Conservation (phyloP, 2,888 invertebrate genomes). For the Cosmia trapezina region DNA sequence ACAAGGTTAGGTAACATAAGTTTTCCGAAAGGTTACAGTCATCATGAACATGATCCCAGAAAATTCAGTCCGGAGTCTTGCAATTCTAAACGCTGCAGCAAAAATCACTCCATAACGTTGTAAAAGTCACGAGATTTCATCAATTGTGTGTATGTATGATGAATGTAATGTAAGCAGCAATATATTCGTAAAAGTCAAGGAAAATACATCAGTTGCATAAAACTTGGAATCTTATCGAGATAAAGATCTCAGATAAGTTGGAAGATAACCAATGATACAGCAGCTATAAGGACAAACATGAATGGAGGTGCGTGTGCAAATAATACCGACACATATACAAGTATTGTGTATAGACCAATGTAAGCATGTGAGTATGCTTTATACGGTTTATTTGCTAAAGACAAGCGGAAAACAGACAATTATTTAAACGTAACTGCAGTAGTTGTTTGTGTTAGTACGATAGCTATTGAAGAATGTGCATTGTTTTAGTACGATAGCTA, state of each 20-base stretch:
- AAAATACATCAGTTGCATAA: conserved; percentile 12
- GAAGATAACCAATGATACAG: conserved; percentile 33
- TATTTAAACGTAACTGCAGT: conserved; percentile 31
- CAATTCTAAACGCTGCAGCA: background rate
- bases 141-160: background rate
- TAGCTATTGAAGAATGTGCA: conserved; percentile 10
- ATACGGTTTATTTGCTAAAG: conserved; percentile 39
- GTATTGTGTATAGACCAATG: background rate
- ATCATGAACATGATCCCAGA: background rate
- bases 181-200: background rate
- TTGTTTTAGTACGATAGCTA: too few relatives aligned
- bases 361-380: background rate
- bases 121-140: background rate
- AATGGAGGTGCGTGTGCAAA: conserved; percentile 42
- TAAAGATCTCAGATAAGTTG: conserved; percentile 48
- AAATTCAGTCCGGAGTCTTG: background rate
- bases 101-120: background rate
- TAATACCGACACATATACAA: conserved; percentile 1
- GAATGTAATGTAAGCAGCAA: background rate
- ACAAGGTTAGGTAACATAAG: background rate
- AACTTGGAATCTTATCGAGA: conserved; percentile 36
- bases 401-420: conserved; percentile 36
- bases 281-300: conserved; percentile 17
- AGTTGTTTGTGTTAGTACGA: conserved; percentile 18
- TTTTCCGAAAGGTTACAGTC: background rate